Percentiles rank a stretch among this genome's conserved stretches.
These are phyloP conservation scores for Leptoclinus maculatus DNA, from an alignment of 2,797 vertebrate genomes.

Conservation along the genomic window DNA sequence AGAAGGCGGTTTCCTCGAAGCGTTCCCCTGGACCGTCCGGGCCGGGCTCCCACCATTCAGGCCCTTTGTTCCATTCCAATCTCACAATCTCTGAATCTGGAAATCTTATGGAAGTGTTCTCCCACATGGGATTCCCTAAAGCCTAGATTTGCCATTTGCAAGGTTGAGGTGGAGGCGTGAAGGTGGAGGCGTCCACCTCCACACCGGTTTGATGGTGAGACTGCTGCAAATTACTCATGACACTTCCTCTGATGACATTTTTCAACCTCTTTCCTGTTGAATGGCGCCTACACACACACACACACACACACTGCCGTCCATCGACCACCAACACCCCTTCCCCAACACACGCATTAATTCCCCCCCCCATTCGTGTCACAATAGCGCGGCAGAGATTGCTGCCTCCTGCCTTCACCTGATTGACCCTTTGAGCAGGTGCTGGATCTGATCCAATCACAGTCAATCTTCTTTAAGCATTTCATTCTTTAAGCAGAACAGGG, in stretches of 20 bases:
- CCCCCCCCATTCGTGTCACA: slow-evolving; percentile 70
- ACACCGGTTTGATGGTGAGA: slow-evolving; percentile 70
- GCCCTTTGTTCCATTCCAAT: slow-evolving; percentile 32
- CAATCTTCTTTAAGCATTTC: slow-evolving; percentile 84
- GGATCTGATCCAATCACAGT: slow-evolving; percentile 83
- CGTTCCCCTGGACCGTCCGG: background rate
- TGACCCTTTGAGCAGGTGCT: slow-evolving; percentile 82
- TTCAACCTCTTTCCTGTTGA: slow-evolving; percentile 75
- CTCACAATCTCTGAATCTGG: slow-evolving; percentile 53
- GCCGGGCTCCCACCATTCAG: slow-evolving; percentile 9
- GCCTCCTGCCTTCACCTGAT: slow-evolving; percentile 76
- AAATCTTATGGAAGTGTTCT: slow-evolving; percentile 48
- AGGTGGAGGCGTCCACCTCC: slow-evolving; percentile 68
- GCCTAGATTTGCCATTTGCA: slow-evolving; percentile 58
- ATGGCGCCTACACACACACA: slow-evolving; percentile 54
- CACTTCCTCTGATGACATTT: slow-evolving; percentile 82
- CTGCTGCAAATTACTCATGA: slow-evolving; percentile 80
- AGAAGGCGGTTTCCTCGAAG: background rate
- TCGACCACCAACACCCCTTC: slow-evolving; percentile 52
- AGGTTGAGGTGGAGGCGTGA: slow-evolving; percentile 58
- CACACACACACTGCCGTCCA: background rate
- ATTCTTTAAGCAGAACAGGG: slow-evolving; percentile 81
- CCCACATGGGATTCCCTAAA: slow-evolving; percentile 63
- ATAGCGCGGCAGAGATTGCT: slow-evolving; percentile 74
- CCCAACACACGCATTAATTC: slow-evolving; percentile 69